These are phyloP conservation scores for Scolopax bukidnonensis DNA, from an alignment of 2,797 vertebrate species.

Conservation along the genomic window DNA sequence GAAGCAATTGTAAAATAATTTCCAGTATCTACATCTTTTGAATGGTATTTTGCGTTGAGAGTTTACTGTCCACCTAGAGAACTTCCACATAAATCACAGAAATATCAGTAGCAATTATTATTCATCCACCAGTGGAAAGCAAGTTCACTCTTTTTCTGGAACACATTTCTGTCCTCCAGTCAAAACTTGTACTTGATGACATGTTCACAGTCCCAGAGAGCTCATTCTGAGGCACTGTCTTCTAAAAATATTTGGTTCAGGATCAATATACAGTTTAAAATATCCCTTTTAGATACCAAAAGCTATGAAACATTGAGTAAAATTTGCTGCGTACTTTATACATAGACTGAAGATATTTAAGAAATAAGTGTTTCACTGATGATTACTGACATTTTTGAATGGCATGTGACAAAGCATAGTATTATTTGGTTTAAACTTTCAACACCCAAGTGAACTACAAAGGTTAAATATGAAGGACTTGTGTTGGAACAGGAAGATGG, in stretches of 20 bases:
- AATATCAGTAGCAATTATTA: not conserved
- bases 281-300: not conserved
- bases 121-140: not conserved
- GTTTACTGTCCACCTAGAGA: not conserved
- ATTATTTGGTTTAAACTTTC: not conserved
- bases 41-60: not conserved
- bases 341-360: not conserved
- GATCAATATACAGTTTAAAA: not conserved
- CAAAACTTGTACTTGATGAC: not conserved
- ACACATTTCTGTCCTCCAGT: not conserved
- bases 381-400: not conserved
- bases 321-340: not conserved
- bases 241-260: not conserved
- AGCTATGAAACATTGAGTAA: not conserved
- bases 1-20: not conserved
- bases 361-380: not conserved
- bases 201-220: not conserved
- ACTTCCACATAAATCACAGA: not conserved
- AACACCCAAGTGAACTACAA: not conserved
- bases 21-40: not conserved
- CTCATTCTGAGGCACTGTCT: not conserved
- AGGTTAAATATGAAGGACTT: not conserved
- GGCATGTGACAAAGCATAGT: not conserved
- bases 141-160: not conserved
- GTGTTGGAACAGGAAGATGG: not conserved